Evolutionary conservation across 2,113 vertebrate genomes (phyloP), one percentile per base, ranked within the genome.

Genomic region (Lepisosteus oculatus): DNA sequence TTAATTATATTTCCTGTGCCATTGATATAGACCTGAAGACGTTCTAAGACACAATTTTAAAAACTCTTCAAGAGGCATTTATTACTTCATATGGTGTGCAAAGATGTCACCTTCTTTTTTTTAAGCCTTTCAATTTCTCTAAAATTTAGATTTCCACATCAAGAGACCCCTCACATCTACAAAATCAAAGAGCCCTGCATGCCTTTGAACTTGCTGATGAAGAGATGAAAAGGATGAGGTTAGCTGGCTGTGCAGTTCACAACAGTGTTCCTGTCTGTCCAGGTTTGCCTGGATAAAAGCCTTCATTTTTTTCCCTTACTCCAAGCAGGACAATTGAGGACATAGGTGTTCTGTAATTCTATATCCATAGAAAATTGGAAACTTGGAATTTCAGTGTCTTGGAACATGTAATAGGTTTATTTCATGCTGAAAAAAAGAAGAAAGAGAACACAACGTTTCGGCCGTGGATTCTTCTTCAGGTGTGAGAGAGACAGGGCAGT

Each of bases 61-160:
- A 72, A 73, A 73, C 63, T 54, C 67, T 42, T 62, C 69, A 74
- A 70, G 78, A 64, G 69, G 70, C 81, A 73, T 83, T 84, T 81
- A 83, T 81, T 80, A 79, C 76, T 79, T 83, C 78, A 85, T 83
- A 78, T 77, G 77, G 71, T 81, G 73, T 13, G 57, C 12, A 59
- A 13, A 59, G n/a, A 14, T 59, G n/a, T 59, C 57, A 59, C 57
- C 12, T 59, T 59, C 14, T 51, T 51, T 51, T 51, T 72, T 68
- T 43, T 57, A 65, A 61, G 68, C 55, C 29, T 72, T 78, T 73
- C 78, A 74, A 78, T 79, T 78, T 80, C 78, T 72, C 77, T 81
- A 78, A 83, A 79, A 84, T 86, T 81, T 79, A 83, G 77, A 80
- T 81, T 81, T 83, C 77, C 80, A 84, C 81, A 86, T 81, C 81